These are phyloP conservation scores for Hyppa rectilinea DNA, from an alignment of 2,888 invertebrate genomes.

Conservation along the genomic window DNA sequence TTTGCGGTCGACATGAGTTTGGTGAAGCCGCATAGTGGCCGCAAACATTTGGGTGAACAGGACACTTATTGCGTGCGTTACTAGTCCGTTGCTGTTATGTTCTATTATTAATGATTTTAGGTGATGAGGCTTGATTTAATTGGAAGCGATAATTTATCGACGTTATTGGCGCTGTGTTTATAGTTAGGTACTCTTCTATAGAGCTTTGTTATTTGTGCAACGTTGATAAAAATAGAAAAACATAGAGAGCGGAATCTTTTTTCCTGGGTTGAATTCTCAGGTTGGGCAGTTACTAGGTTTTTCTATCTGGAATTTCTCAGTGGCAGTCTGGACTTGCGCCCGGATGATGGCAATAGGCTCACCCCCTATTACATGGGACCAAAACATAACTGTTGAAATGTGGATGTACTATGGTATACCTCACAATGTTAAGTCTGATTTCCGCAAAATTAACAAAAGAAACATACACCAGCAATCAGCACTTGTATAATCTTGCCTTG, in stretches of 20 bases:
- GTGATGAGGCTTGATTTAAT: slow-evolving; percentile 40
- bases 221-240: slow-evolving; percentile 8
- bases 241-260: neutral
- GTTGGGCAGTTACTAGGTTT: too few relatives aligned
- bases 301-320: too few relatives aligned
- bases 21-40: slow-evolving; percentile 69
- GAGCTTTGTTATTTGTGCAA: neutral
- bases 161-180: neutral
- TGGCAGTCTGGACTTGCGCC: too few relatives aligned
- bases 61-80: slow-evolving; percentile 71
- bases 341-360: too few relatives aligned
- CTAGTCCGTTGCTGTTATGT: slow-evolving; percentile 41
- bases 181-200: neutral
- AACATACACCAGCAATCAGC: neutral
- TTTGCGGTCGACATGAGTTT: slow-evolving; percentile 79
- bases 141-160: slow-evolving; percentile 18
- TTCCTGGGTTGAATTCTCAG: too few relatives aligned
- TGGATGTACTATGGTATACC: too few relatives aligned
- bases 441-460: neutral
- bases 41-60: slow-evolving; percentile 75
- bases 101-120: slow-evolving; percentile 41
- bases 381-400: too few relatives aligned
- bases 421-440: neutral
- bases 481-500: neutral
- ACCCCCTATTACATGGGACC: too few relatives aligned